Base-by-base conservation (phyloP, 2,888 invertebrate species). In the Megastigmus dorsalis region DNA sequence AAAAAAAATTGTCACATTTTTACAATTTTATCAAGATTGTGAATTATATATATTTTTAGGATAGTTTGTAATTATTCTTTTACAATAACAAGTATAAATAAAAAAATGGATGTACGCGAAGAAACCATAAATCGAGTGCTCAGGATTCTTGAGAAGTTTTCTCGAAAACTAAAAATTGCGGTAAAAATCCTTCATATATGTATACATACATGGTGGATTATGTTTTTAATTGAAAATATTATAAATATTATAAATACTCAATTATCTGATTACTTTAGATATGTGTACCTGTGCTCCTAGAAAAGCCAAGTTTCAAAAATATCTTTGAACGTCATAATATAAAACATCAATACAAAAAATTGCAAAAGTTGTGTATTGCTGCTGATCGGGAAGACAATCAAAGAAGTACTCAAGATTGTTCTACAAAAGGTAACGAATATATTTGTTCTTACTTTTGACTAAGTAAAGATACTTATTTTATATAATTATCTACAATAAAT, bases 131-230 rank as follows among this genome's bases (percentile, higher is more conserved):
- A 68, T n/a, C 50, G 76, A 59, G 41, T 78, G 48, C 45, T 65
- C 18, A 69, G 67, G 30, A 75, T 78, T 52, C 48, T 78, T 15
- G 57, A 75, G 1, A 41, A 33, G 15, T 73, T 68, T 18, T 68
- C 41, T 18, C 36, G 28, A 23, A 78, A 76, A 48, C 48, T 78
- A 15, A 67, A 73, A 66, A 70, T 78, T 41, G 67, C 68, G 69
- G 78, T 78, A 72, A 69, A 38, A 3, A n/a, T n/a, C n/a, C n/a
- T n/a, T n/a, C n/a, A n/a, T n/a, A n/a, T n/a, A 28, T 43, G 1
- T 45, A 30, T 13, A 33, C 6, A 26, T 18, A 9, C 10, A 0
- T 41, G 20, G 18, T 26, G 1, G 36, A 1, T 23, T n/a, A 5
- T 6, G 23, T 13, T 23, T n/a, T n/a, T n/a, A n/a, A n/a, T n/a